A percentile compares a stretch with the other conserved stretches of the same genome.
phyloP scores from a whole-genome alignment of 2,888 invertebrate species.

The Zygothrica quintamaculata region DNA sequence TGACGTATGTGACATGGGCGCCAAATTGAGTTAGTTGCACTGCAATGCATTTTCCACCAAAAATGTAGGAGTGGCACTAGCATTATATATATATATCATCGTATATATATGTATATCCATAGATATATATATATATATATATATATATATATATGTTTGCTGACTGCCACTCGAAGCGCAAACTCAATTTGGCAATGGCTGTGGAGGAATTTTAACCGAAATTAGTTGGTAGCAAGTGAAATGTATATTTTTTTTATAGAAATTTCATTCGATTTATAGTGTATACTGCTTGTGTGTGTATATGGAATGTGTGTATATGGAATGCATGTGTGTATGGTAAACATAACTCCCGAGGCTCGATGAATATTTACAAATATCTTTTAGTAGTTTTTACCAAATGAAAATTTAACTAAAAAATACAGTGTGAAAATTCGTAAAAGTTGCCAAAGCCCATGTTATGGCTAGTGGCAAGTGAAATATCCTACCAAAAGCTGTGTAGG shows the following conservation, averaged over 20 bases:
- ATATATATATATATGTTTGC: neutral
- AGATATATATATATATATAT: too few relatives aligned
- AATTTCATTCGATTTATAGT: conserved; percentile 19
- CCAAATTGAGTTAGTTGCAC: conserved; percentile 74
- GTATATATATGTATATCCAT: too few relatives aligned
- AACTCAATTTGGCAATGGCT: conserved; percentile 70
- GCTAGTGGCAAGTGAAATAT: too few relatives aligned
- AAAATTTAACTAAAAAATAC: conserved; percentile 15
- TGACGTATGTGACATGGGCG: conserved; percentile 78
- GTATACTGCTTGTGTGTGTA: conserved; percentile 1
- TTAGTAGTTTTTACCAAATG: conserved; percentile 2
- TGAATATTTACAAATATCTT: conserved; percentile 48
- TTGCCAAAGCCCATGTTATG: too few relatives aligned
- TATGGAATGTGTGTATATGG: neutral
- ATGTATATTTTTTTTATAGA: conserved; percentile 45
- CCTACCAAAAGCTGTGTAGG: too few relatives aligned
- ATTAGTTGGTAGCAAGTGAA: conserved; percentile 66
- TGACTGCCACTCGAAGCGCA: conserved; percentile 47
- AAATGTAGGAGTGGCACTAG: neutral
- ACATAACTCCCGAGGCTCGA: conserved; percentile 30
- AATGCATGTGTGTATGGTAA: conserved; percentile 21
- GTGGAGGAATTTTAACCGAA: conserved; percentile 56
- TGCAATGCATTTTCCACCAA: conserved; percentile 48
- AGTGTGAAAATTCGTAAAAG: conserved; percentile 10
- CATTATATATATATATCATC: too few relatives aligned